Percentiles rank a stretch among this genome's conserved stretches.
Evolutionary conservation across 2,797 vertebrate species (phyloP).

Genomic region (Eulemur coronatus): DNA sequence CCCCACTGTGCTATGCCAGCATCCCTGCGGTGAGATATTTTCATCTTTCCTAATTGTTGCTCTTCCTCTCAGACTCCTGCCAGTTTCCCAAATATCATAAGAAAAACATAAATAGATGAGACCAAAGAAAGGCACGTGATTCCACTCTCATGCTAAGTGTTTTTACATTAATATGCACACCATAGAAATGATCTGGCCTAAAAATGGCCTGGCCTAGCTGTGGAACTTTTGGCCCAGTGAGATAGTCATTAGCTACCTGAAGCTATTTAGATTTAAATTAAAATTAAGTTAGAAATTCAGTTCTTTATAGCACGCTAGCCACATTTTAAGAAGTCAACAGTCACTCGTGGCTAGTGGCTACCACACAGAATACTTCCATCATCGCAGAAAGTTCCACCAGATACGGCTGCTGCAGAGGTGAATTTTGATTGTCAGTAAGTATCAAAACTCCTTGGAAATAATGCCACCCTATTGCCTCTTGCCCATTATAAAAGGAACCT

Average conservation of each 20-base stretch:
- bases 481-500: neutral
- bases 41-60: neutral
- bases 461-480: neutral
- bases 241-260: neutral
- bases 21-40: neutral
- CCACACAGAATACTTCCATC: too few relatives aligned
- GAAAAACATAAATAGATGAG: neutral
- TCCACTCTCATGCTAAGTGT: neutral
- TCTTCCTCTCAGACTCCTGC: neutral
- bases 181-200: neutral
- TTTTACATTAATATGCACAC: neutral
- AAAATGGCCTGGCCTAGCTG: neutral
- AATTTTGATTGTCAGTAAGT: accelerated
- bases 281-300: neutral
- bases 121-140: neutral
- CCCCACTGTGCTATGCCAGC: neutral
- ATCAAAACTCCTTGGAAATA: neutral
- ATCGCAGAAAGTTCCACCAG: neutral
- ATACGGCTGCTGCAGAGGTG: neutral
- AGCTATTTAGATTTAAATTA: neutral
- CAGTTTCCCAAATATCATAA: neutral
- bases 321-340: neutral
- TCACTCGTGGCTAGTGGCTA: neutral
- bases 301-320: neutral
- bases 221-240: neutral